Percentiles rank a stretch among this genome's conserved stretches.
Conservation (phyloP, 1,140 invertebrate species). For the Telenomus remus region DNA sequence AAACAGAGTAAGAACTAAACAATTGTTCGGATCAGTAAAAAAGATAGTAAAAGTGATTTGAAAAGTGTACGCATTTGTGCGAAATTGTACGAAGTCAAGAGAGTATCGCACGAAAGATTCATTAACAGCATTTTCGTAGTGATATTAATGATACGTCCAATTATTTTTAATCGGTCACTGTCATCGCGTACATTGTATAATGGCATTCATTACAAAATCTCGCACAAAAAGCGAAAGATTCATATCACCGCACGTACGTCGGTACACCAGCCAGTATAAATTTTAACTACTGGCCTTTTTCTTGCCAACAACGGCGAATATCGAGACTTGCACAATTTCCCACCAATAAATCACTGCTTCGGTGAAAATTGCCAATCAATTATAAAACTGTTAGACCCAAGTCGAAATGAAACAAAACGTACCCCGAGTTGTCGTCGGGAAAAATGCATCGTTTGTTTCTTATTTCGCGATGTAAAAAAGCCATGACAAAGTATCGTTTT, state of each 20-base stretch:
- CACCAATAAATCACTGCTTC: slow-evolving; percentile 25
- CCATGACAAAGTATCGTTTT: no score
- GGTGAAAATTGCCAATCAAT: slow-evolving; percentile 35
- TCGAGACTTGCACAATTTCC: slow-evolving; percentile 35
- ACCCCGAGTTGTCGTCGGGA: no score
- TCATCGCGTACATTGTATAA: slow-evolving; percentile 35
- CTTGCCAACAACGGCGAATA: slow-evolving; percentile 27
- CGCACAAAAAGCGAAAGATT: slow-evolving; percentile 41
- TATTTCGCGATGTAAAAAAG: no score
- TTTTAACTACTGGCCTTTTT: slow-evolving; percentile 46
- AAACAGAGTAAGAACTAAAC: no score
- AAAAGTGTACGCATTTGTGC: not conserved
- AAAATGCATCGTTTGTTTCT: no score
- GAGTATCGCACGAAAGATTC: slow-evolving; percentile 10
- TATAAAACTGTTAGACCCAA: slow-evolving; percentile 2
- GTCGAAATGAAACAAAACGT: not conserved
- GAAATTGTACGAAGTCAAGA: not conserved
- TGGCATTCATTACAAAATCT: slow-evolving; percentile 40
- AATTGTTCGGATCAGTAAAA: no score
- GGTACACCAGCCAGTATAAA: slow-evolving; percentile 29
- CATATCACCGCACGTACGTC: slow-evolving; percentile 19
- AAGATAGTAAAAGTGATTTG: no score
- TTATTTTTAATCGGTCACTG: slow-evolving; percentile 53
- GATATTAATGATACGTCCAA: slow-evolving; percentile 37
- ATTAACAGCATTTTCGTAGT: slow-evolving; percentile 16